Base-by-base conservation (phyloP, 1,140 invertebrate species). In the Temnothorax longispinosus region DNA sequence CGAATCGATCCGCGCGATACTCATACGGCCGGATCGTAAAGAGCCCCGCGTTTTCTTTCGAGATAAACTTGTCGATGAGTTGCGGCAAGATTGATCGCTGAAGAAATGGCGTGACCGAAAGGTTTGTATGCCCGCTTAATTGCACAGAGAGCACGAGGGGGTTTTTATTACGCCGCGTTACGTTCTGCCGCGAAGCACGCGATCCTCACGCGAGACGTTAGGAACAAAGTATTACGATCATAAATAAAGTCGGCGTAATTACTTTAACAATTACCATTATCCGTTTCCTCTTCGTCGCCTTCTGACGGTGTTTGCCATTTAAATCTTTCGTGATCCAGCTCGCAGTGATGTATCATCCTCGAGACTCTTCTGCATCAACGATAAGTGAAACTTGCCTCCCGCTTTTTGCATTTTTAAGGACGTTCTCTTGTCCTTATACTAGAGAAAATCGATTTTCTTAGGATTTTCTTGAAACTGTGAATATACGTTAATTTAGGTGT, bases 81-180 rank as follows among this genome's bases (percentile, higher is more conserved):
- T 86, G 87, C 88, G 69, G 86, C 41, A 50, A 65, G 62, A 81
- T 56, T 58, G 88, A 41, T 56, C 84, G 58, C 86, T 65, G 75
- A 76, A 81, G 88, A 90, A 90, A 89, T 90, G 67, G 86, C 89
- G 89, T 90, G 89, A 90, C 88, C 89, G 86, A 90, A 85, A 88
- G 88, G 76, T 88, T 88, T 85, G 65, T 87, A 52, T 58, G 86
- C 75, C 35, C 86, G 81, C 87, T 90, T 90, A 90, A 90, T 90
- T 90, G 89, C 86, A 18, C 27, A 10, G 76, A 84, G 80, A 84
- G 75, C 75, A 81, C 76, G 41, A 27, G 38, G 5, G 64, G 62
- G 65, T 88, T 90, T 90, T 88, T 88, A 86, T 91, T 87, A 75
- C 87, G 47, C 58, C 65, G 60, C 77, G 90, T 86, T 90, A 74